Percentiles rank a stretch among this genome's conserved stretches.
phyloP scores from a whole-genome alignment of 37 sponge, comb jelly and placozoan genomes.

The Corticium candelabrum region DNA sequence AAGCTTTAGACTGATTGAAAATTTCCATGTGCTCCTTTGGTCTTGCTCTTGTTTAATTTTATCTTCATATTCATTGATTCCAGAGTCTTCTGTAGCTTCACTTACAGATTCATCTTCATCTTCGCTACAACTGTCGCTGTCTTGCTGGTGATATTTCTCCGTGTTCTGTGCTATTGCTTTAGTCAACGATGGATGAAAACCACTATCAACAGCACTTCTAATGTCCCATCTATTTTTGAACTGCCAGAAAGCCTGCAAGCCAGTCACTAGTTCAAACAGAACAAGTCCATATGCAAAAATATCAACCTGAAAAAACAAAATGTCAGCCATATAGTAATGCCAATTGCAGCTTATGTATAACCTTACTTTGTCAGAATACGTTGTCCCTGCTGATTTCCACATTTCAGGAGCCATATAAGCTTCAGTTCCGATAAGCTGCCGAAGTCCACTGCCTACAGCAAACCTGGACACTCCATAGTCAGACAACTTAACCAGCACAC shows the following conservation, averaged over 20 bases:
- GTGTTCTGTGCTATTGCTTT: background rate
- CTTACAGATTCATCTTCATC: background rate
- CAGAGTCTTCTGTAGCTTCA: background rate
- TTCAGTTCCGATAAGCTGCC: slow-evolving; percentile 12
- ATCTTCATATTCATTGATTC: background rate
- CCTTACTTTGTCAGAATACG: slow-evolving; percentile 6
- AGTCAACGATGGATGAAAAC: background rate
- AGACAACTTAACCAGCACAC: slow-evolving; percentile 19
- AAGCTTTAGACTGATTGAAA: background rate
- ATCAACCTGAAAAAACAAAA: background rate
- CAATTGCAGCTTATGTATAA: background rate
- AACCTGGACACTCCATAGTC: slow-evolving; percentile 23
- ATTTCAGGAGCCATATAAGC: slow-evolving; percentile 27
- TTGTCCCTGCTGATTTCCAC: background rate
- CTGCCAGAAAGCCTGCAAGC: background rate
- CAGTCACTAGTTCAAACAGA: slow-evolving; percentile 14
- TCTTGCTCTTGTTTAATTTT: background rate
- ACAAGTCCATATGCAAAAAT: slow-evolving; percentile 21
- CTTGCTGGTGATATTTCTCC: background rate
- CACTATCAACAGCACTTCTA: background rate
- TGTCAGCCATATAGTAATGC: background rate
- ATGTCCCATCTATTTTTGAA: background rate
- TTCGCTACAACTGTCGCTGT: too few relatives aligned
- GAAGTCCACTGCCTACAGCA: slow-evolving; percentile 1
- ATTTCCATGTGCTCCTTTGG: too few relatives aligned